Evolutionary conservation across 2,888 invertebrate genomes (phyloP).

Genomic region (Dyspetes luteomarginatus): DNA sequence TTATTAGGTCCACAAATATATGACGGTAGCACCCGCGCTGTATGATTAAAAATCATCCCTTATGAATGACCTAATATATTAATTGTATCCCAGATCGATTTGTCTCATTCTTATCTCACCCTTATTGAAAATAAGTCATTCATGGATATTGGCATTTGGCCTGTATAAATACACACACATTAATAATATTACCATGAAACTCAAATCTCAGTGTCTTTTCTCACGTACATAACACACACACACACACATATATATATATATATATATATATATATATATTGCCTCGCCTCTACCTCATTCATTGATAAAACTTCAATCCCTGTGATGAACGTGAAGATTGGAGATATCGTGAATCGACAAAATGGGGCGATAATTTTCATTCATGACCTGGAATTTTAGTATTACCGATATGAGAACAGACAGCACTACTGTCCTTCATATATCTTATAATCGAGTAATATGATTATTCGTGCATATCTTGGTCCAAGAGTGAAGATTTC

Average conservation of each 20-base stretch:
- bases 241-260: neutral
- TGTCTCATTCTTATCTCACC: neutral
- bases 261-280: conserved; percentile 14
- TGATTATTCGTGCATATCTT: neutral
- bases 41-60: conserved; percentile 7
- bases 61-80: conserved; percentile 7
- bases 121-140: conserved; percentile 12
- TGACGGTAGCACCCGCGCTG: neutral
- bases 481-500: no score
- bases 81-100: conserved; percentile 43
- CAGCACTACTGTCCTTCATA: neutral
- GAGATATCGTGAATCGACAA: conserved; percentile 19
- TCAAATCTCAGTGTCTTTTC: conserved; percentile 32
- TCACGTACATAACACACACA: neutral
- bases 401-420: neutral
- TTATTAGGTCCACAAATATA: neutral
- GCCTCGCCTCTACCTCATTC: neutral
- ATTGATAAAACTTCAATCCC: conserved; percentile 46
- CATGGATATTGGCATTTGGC: conserved; percentile 7
- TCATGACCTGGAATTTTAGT: conserved; percentile 1
- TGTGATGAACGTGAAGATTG: conserved; percentile 13
- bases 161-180: neutral
- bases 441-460: neutral
- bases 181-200: conserved; percentile 16
- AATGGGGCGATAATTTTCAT: conserved; percentile 4